Percentiles rank a stretch among this genome's conserved stretches.
phyloP scores from a whole-genome alignment of 92 coral and sea anemone species.

The Actinostola sp. region DNA sequence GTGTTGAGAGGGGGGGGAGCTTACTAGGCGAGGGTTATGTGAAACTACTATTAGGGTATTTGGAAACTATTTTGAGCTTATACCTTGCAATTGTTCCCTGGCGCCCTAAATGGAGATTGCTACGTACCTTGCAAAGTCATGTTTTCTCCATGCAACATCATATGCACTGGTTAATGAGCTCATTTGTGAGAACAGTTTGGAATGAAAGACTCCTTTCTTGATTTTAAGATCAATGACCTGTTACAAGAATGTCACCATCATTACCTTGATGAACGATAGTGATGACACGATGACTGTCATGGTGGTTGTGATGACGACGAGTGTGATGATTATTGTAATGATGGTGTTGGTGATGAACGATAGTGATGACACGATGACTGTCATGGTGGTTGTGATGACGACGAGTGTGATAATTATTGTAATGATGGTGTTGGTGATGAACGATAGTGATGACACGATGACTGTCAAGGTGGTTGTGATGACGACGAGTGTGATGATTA shows the following conservation, averaged over 20 bases:
- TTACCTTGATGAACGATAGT: background rate
- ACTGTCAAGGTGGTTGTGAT: background rate
- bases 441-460: background rate
- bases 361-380: too few relatives aligned
- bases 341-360: conserved; percentile 8
- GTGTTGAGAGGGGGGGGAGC: too few relatives aligned
- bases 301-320: background rate
- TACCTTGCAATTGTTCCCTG: too few relatives aligned
- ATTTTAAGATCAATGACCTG: conserved; percentile 86
- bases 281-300: too few relatives aligned
- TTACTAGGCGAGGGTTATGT: too few relatives aligned
- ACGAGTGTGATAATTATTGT: background rate
- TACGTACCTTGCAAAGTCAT: conserved; percentile 93
- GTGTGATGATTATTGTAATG: background rate
- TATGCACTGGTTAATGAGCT: conserved; percentile 88
- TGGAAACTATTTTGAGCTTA: too few relatives aligned
- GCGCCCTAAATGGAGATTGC: background rate
- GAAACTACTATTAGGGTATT: too few relatives aligned
- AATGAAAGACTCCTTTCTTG: conserved; percentile 66
- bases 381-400: background rate
- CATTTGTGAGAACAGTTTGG: conserved; percentile 76
- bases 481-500: background rate
- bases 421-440: background rate
- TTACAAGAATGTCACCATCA: background rate
- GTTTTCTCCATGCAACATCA: conserved; percentile 97